phyloP scores from a whole-genome alignment of 2,113 vertebrate genomes.

The Lampris incognitus region DNA sequence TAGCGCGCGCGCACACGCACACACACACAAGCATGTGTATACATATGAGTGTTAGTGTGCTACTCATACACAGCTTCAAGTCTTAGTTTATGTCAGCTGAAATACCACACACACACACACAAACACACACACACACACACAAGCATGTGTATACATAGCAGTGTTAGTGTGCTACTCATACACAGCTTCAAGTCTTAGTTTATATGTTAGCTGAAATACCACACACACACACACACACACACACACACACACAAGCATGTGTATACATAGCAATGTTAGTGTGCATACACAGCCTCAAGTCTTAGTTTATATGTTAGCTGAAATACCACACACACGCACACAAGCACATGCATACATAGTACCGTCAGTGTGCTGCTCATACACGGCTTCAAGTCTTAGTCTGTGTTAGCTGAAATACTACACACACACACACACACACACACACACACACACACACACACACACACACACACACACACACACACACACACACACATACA shows the following conservation, averaged over 20 bases:
- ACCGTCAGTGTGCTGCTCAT: too few species aligned
- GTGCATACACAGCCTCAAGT: slow-evolving; percentile 48
- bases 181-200: too few species aligned
- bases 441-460: slow-evolving; percentile 20
- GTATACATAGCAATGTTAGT: slow-evolving; percentile 50
- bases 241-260: slow-evolving; percentile 17
- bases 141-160: neutral
- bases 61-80: slow-evolving; percentile 45
- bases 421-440: neutral
- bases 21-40: slow-evolving; percentile 31
- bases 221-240: neutral
- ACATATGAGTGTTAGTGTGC: slow-evolving; percentile 47
- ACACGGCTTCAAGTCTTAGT: too few species aligned
- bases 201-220: too few species aligned
- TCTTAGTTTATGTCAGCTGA: slow-evolving; percentile 32
- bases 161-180: too few species aligned
- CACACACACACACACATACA: slow-evolving; percentile 23
- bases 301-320: slow-evolving; percentile 22
- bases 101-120: neutral
- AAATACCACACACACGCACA: neutral
- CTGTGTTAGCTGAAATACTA: too few species aligned
- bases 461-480: slow-evolving; percentile 30
- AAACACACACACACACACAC: slow-evolving; percentile 6
- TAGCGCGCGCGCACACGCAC: slow-evolving; percentile 1
- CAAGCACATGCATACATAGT: neutral